Base-by-base conservation (phyloP, 2,113 vertebrate species). In the Monopterus albus region DNA sequence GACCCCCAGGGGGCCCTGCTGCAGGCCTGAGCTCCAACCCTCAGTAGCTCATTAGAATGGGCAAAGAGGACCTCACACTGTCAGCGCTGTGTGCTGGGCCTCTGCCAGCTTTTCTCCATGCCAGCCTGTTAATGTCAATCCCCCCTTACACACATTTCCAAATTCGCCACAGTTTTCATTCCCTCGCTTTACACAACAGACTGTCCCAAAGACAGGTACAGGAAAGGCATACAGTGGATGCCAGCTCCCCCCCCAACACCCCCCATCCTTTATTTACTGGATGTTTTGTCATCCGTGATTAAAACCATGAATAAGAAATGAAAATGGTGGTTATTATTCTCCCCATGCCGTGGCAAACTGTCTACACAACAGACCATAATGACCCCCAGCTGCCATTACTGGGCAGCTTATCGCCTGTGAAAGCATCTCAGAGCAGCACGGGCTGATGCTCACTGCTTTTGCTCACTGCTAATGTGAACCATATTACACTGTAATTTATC, bases 221-320 rank as follows among this genome's bases (percentile, higher is more conserved):
- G 35, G 20, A 74, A 79, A 79, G 62, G 46, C 62, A 65, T 45
- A 25, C 42, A 62, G 69, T 67, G 5, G 1, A 36, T 43, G 57
- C 67, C 79, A 87, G 81, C 65, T 64, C 28, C 33, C 15, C 18
- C 23, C 1, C n/a, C n/a, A n/a, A n/a, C n/a, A n/a, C n/a, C 15
- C 42, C 17, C 28, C 39, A 64, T 73, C 60, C 68, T 81, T 79
- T 1, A 5, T 66, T 75, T 84, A 52, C 81, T 75, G 56, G 52
- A 60, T 49, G 67, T 80, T 89, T 88, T 86, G 60, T 87, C 79
- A 87, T 72, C 71, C 58, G 55, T 85, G 77, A 87, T 90, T 78
- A 87, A 90, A 80, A 59, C 43, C 70, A 81, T 89, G 73, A 88
- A 89, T 90, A 88, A 89, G 70, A 89, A 83, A 81, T 89, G 38